These are phyloP conservation scores for Tetramorium simillimum DNA, from an alignment of 1,140 invertebrate genomes.

Conservation along the genomic window DNA sequence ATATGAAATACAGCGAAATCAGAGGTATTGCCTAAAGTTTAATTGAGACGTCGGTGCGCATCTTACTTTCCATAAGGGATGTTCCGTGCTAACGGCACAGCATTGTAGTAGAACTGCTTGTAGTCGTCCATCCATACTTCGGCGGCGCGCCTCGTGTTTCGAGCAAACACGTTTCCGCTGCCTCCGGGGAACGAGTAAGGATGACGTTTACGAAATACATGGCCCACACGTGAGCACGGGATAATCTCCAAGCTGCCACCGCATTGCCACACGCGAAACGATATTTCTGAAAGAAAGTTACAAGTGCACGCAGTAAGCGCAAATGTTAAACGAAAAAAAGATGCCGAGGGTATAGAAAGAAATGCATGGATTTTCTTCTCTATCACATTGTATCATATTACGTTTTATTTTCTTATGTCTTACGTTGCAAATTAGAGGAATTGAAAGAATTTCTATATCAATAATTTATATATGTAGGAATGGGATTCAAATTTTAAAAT, in stretches of 20 bases:
- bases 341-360: background rate
- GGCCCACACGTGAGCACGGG: constrained; percentile 96
- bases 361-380: background rate
- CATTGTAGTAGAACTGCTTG: constrained; percentile 96
- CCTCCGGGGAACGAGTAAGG: constrained; percentile 98
- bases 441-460: background rate
- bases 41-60: constrained; percentile 24
- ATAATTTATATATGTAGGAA: background rate
- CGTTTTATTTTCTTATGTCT: background rate
- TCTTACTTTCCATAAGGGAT: constrained; percentile 95
- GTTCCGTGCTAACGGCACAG: constrained; percentile 94
- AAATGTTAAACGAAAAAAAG: background rate
- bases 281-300: constrained; percentile 86
- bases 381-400: background rate
- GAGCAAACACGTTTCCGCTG: constrained; percentile 95
- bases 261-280: constrained; percentile 97
- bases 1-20: background rate
- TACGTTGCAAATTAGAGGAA: background rate
- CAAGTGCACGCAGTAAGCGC: background rate
- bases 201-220: constrained; percentile 96
- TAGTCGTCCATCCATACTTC: constrained; percentile 99
- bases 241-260: constrained; percentile 97
- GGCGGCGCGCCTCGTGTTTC: constrained; percentile 94
- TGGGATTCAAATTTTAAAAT: background rate
- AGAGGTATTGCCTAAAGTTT: background rate